These are phyloP conservation scores for Podarcis muralis DNA, from an alignment of 2,113 vertebrate species.

Conservation along the genomic window DNA sequence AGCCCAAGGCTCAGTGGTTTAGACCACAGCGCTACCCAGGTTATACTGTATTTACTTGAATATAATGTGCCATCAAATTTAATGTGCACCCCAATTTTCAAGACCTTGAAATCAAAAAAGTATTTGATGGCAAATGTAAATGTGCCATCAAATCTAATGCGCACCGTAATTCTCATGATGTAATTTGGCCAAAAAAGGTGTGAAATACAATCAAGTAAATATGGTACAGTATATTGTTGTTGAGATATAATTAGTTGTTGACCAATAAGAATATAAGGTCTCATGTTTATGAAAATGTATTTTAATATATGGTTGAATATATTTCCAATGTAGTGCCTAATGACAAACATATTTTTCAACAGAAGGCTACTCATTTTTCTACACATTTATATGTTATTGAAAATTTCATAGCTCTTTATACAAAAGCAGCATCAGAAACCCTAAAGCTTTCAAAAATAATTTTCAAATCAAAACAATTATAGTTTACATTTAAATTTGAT, in stretches of 20 bases:
- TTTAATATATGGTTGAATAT: background rate
- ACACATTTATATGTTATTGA: background rate
- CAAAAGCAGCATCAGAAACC: background rate
- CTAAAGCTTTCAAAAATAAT: background rate
- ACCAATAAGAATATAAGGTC: background rate
- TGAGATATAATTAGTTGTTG: background rate
- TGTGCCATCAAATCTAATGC: too few relatives aligned
- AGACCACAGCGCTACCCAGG: too few relatives aligned
- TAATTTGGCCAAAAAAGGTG: too few relatives aligned
- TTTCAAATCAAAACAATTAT: background rate
- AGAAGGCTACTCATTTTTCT: background rate
- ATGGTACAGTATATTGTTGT: too few relatives aligned
- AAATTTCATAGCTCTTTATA: background rate
- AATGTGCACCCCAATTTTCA: too few relatives aligned
- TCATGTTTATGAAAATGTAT: background rate
- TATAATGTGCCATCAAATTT: too few relatives aligned
- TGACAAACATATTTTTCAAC: background rate
- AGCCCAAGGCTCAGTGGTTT: too few relatives aligned
- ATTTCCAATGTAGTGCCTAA: background rate
- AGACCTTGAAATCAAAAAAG: too few relatives aligned
- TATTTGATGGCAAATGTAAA: too few relatives aligned
- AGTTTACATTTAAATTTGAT: background rate
- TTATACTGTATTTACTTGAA: too few relatives aligned
- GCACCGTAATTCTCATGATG: too few relatives aligned
- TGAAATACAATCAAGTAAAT: too few relatives aligned